A percentile compares a stretch with the other conserved stretches of the same genome.
Conservation (phyloP, 2,113 vertebrate genomes). For the Pachyramphus minor region DNA sequence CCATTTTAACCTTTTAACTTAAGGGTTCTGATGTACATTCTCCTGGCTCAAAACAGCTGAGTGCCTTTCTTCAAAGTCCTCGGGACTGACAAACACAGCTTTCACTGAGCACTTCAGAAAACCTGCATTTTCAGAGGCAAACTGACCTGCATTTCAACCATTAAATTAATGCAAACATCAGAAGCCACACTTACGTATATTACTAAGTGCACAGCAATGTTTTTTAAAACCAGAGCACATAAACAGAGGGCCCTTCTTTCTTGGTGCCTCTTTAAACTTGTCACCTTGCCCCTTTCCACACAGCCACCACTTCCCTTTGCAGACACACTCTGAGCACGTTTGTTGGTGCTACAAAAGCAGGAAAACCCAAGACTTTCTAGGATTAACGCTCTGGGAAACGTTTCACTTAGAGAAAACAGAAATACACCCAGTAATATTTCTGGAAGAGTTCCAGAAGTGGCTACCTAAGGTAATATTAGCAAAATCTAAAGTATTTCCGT, state of each 20-base stretch:
- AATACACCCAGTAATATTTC: not conserved
- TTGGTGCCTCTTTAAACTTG: not conserved
- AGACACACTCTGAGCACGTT: not conserved
- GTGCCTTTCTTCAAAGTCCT: not conserved
- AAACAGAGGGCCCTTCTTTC: not conserved
- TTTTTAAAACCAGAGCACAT: not conserved
- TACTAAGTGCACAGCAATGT: not conserved
- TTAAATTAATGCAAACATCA: not conserved
- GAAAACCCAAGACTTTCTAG: not conserved
- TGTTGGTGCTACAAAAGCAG: not conserved
- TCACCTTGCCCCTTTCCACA: not conserved
- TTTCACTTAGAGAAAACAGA: not conserved
- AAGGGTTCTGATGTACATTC: not conserved
- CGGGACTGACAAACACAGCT: not conserved
- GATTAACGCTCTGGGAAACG: accelerated
- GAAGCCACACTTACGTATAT: not conserved
- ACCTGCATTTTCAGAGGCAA: not conserved
- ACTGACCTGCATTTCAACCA: not conserved
- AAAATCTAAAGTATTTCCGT: constrained; percentile 17
- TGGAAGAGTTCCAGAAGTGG: not conserved
- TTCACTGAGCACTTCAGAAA: not conserved
- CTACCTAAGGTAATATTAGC: not conserved
- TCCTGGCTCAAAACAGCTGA: not conserved
- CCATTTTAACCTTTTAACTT: not conserved
- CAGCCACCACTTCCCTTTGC: not conserved